These are phyloP conservation scores for Melanargia galathea DNA, from an alignment of 2,888 invertebrate species.

Conservation along the genomic window DNA sequence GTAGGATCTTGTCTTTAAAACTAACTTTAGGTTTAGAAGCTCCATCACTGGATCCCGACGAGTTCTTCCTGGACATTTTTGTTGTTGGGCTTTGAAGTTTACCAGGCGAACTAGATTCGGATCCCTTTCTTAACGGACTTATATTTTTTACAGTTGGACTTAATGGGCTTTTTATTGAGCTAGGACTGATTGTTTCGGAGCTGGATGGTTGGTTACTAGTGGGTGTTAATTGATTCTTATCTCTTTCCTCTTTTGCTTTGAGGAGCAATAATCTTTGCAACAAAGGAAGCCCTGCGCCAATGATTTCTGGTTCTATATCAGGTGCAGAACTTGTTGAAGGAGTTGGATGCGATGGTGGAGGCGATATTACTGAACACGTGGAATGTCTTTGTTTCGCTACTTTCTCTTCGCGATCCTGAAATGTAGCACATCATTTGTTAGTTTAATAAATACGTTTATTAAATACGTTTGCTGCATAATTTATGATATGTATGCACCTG, in stretches of 20 bases:
- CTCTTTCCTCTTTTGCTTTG: conserved; percentile 88
- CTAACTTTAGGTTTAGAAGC: conserved; percentile 82
- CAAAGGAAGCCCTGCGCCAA: conserved; percentile 87
- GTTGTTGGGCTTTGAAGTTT: conserved; percentile 75
- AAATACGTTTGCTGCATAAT: not conserved
- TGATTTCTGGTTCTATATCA: conserved; percentile 83
- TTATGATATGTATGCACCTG: conserved; percentile 76
- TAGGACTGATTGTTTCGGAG: conserved; percentile 77
- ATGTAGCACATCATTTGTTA: conserved; percentile 26
- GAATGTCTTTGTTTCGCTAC: conserved; percentile 73
- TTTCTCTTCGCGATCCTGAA: conserved; percentile 78
- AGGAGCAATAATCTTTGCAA: conserved; percentile 88
- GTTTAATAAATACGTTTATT: not conserved
- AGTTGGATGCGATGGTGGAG: conserved; percentile 79
- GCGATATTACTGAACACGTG: conserved; percentile 61
- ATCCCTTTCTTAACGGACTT: conserved; percentile 76
- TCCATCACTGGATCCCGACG: conserved; percentile 73
- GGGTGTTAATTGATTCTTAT: conserved; percentile 74
- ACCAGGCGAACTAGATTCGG: conserved; percentile 76
- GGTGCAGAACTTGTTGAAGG: conserved; percentile 84
- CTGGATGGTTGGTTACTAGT: conserved; percentile 76
- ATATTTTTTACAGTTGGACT: conserved; percentile 77
- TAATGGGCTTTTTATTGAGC: conserved; percentile 76
- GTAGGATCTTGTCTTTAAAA: conserved; percentile 83
- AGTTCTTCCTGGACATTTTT: conserved; percentile 76